Evolutionary conservation across 1,140 invertebrate species (phyloP).

Genomic region (Rhagoletis zephyria): DNA sequence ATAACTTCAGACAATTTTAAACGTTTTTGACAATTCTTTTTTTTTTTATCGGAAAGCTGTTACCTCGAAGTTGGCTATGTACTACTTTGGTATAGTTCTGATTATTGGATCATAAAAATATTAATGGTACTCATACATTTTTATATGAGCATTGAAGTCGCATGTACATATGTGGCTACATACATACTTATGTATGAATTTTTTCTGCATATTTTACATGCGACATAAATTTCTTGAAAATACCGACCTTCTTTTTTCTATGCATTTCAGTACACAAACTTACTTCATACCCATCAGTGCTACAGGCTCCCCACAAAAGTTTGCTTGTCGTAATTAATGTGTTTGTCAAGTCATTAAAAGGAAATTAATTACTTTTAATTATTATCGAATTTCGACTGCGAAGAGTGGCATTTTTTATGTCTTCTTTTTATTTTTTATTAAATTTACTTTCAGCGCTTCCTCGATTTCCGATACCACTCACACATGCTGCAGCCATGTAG

Average conservation of each 20-base stretch:
- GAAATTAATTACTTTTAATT: constrained; percentile 69
- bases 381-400: constrained; percentile 55
- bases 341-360: constrained; percentile 72
- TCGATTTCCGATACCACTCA: neutral
- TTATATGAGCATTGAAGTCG: too few species aligned
- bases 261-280: neutral
- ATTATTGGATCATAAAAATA: too few species aligned
- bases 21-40: too few species aligned
- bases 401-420: neutral
- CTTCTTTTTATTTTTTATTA: neutral
- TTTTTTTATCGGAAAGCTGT: too few species aligned
- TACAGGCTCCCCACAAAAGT: neutral
- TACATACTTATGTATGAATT: neutral
- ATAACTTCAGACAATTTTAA: too few species aligned
- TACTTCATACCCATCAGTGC: too few species aligned
- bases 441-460: neutral
- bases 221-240: constrained; percentile 31
- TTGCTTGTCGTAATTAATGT: constrained; percentile 65
- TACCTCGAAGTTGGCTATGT: too few species aligned
- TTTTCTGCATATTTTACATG: neutral
- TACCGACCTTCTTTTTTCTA: neutral
- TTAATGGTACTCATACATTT: too few species aligned
- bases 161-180: neutral
- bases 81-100: too few species aligned
- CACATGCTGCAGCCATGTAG: neutral